These are phyloP conservation scores for Caenorhabditis sp. DNA, from an alignment of 2,888 invertebrate genomes.

Conservation along the genomic window DNA sequence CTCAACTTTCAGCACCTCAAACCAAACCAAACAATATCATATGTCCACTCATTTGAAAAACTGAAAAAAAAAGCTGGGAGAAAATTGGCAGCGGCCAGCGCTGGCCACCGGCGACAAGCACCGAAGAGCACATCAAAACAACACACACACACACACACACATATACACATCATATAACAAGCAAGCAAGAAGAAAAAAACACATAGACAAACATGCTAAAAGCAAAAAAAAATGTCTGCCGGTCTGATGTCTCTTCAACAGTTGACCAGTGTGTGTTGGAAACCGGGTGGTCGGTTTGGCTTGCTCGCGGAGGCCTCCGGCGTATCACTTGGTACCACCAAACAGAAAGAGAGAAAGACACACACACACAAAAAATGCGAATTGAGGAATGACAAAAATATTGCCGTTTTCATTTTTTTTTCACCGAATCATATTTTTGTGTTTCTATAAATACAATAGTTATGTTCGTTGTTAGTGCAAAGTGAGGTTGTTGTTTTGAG, in stretches of 20 bases:
- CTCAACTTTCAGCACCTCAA: not conserved
- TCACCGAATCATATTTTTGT: not conserved
- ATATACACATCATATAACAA: no score
- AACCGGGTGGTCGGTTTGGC: conserved; percentile 9
- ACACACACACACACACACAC: not conserved
- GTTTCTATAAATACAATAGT: no score
- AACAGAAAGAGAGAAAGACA: not conserved
- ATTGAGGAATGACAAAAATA: not conserved
- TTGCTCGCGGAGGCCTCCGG: conserved; percentile 4
- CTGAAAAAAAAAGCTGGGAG: not conserved
- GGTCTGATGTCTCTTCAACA: not conserved
- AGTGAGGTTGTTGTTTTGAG: no score
- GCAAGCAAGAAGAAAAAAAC: not conserved
- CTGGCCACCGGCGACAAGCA: not conserved
- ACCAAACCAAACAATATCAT: not conserved
- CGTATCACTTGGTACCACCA: conserved; percentile 1
- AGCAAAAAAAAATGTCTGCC: not conserved
- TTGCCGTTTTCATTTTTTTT: not conserved
- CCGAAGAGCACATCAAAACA: conserved; percentile 1
- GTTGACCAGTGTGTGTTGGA: not conserved
- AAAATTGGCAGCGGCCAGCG: not conserved
- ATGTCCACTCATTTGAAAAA: not conserved
- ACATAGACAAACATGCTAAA: not conserved
- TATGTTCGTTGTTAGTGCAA: no score
- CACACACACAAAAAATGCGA: not conserved